Percentiles rank a stretch among this genome's conserved stretches.
Conservation (phyloP, 92 coral and sea anemone species). For the Zoanthus sociatus region DNA sequence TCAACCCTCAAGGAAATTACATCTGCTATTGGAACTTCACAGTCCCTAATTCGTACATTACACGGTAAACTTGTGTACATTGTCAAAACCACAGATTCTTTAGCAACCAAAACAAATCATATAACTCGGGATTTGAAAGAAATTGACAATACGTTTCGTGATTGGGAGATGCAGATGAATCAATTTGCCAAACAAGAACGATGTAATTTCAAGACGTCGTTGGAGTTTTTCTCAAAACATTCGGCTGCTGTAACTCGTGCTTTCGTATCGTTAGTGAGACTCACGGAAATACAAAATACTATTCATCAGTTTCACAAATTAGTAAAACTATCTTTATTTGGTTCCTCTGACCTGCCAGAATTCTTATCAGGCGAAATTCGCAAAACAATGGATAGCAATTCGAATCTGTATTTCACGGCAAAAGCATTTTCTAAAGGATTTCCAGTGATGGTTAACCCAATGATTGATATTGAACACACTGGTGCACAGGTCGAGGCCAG, state of each 20-base stretch:
- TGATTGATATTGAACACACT: slow-evolving; percentile 12
- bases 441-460: slow-evolving; percentile 18
- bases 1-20: slow-evolving; percentile 33
- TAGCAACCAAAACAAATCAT: slow-evolving; percentile 46
- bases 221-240: neutral
- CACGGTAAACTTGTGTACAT: slow-evolving; percentile 47
- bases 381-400: neutral
- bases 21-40: slow-evolving; percentile 3
- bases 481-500: slow-evolving; percentile 10
- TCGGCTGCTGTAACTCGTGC: neutral
- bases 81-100: slow-evolving; percentile 32
- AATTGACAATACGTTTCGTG: neutral
- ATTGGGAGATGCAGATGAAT: neutral
- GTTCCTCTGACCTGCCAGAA: neutral
- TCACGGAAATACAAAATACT: slow-evolving; percentile 18
- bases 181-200: neutral
- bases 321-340: neutral
- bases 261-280: neutral
- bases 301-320: neutral
- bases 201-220: neutral
- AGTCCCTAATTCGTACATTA: neutral
- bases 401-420: neutral
- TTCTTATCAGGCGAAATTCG: neutral
- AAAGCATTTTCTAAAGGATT: neutral
- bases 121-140: neutral